Evolutionary conservation across 2,888 invertebrate genomes (phyloP), one percentile per base, ranked within the genome.

Genomic region (Cosmorhoe ocellata): DNA sequence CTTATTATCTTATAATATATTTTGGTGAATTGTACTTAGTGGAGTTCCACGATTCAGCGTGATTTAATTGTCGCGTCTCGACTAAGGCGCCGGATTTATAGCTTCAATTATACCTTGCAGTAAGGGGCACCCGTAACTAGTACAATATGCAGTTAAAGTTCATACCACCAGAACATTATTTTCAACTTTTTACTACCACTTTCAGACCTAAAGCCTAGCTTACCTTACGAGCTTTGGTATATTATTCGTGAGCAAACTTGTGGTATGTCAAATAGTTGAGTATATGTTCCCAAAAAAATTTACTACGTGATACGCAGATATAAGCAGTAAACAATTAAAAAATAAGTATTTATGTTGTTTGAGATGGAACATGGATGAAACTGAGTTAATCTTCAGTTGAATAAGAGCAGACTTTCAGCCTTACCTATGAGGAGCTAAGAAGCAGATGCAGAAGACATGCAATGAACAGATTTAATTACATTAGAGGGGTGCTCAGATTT

Each of bases 21-120:
- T n/a, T n/a, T n/a, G 43, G 61, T 39, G 52, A 50, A 52, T 57
- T 65, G 73, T 79, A 83, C 85, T 87, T 79, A 82, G 81, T 74
- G 64, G 70, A 70, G 74, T 70, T 75, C 76, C 76, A 74, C 79
- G 84, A 85, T 77, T 80, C 74, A 78, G 68, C 69, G 70, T 75
- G 76, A 81, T 89, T 87, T 88, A 86, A 88, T 86, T 84, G 87
- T 80, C 81, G 79, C 80, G 74, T 76, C 82, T 74, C 73, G 70
- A 69, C 67, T 67, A 74, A 63, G 67, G 63, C 64, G 70, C 67
- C 56, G 74, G 80, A 89, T 87, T 89, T 88, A 88, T 87, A 73
- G 74, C 79, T 70, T 74, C 84, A 85, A 89, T 88, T 89, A 88
- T 79, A 81, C 64, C 37, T 18, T 10, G 43, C 26, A 24, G 24